Evolutionary conservation across 2,888 invertebrate species (phyloP), one percentile per base, ranked within the genome.

Genomic region (Pseudococcus jackbeardsleyi): DNA sequence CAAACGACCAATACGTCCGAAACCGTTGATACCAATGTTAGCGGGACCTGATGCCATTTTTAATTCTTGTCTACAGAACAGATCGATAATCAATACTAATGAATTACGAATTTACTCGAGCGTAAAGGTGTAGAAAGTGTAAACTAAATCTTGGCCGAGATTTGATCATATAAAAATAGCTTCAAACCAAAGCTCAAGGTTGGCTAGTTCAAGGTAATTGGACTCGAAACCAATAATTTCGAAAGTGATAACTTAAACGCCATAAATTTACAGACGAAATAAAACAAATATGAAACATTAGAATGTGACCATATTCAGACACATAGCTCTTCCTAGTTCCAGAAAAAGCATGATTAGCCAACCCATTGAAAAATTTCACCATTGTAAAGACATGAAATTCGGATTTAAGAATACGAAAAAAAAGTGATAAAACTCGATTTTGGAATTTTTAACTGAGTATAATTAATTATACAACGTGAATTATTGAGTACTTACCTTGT

Each of bases 1-100:
- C 92, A 98, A 93, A 92, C 98, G 97, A 88, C 97, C 96, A 92
- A 98, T 97, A 92, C 98, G 95, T 91, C 99, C 97, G 92, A 98
- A 98, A 93, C 97, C 96, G 92, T 96, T 98, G 92, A 98, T 97
- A 92, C 97, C 98, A 91, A 98, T 95, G 91, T 95, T 95, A 0
- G n/a, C 17, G 12, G 86, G 86, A 15, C 42, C 68, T 22, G 50
- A 15, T 26, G 88, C 33, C 88, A 88, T 88, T 59, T 88, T 88
- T 77, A 84, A 84, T 64, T 82, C 7, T 15, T 39, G 50, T 59
- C 39, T 59, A 9, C 5, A 54, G 5, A 64, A 85, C n/a, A n/a
- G n/a, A 84, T 48, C 48, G 48, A 46, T 48, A 39, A 79, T 1
- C n/a, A 84, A 84, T 84, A 19, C 9, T 3, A 17, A 46, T 19